Base-by-base conservation (phyloP, 53 echinoderm and acorn worm species). In the Henricia sp. region DNA sequence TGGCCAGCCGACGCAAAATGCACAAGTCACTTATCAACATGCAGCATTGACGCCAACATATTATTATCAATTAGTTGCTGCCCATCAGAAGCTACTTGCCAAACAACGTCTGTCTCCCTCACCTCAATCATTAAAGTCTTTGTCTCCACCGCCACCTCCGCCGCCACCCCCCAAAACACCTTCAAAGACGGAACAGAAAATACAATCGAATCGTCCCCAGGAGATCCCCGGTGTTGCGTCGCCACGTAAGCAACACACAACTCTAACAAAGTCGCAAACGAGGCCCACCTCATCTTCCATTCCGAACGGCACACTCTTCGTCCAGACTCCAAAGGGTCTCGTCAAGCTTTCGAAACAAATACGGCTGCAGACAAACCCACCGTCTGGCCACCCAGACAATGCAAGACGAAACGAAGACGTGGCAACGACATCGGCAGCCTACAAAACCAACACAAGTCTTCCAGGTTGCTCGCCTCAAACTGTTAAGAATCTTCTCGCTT, bases 271-370 rank as follows among this genome's bases (percentile, higher is more conserved):
- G n/a, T n/a, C n/a, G n/a, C n/a, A 3, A 1, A 25, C 56, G 56
- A 51, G 52, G 35, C 26, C 30, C 29, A 5, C 54, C 53, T 9
- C 53, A 2, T 48, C 80, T 30, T 2, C 34, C 6, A 80, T 80
- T 48, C 80, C 80, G 0, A 80, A 64, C 20, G 80, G 80, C 27
- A 80, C 80, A 30, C 80, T 80, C 32, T 64, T 80, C 33, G 21
- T 80, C 35, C 63, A 80, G 29, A 80, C 80, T 43, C 64, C 80
- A 10, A 62, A 48, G 32, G 80, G 80, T 17, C 80, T 80, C 12
- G 64, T 65, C 0, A 63, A 80, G 48, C 62, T 80, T 23, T 46
- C 43, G 6, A 16, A 30, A 26, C 65, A 39, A 32, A 2, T 10
- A n/a, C 62, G 33, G 2, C 9, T 25, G n/a, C 43, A 62, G 48